Base-by-base conservation (phyloP, 2,888 invertebrate genomes). In the Dynastes grantii region DNA sequence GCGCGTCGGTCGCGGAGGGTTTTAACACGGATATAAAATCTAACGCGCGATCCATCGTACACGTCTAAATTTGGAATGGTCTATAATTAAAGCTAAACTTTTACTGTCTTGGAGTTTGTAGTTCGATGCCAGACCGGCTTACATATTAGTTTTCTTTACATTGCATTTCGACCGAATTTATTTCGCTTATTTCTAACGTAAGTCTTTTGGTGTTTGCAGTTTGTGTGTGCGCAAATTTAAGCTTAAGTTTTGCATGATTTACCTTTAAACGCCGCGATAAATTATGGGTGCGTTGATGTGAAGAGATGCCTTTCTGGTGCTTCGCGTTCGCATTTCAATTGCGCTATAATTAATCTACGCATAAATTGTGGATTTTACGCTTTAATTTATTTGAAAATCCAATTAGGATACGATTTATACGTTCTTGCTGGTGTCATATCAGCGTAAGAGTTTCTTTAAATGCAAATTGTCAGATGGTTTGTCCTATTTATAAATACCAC, bases 21-120 rank as follows among this genome's bases (percentile, higher is more conserved):
- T 75, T 61, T 32, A 71, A 55, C 55, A 29, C 53, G 45, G 73
- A 75, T 75, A 61, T 61, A 75, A 58, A 75, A 75, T 75, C 73
- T 75, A 75, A 75, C 80, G 76, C 78, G 78, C 77, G 75, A 79
- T 76, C 77, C 80, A 77, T 70, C 73, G 73, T 70, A 77, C 63
- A 76, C 73, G 55, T 84, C 86, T 86, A 86, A 84, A 86, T 84
- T 85, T 86, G 85, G 85, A 83, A 83, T 80, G 82, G 77, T 80
- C 85, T 86, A 86, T 84, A 84, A 85, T 85, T 86, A 86, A 81
- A 80, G 29, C 67, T 70, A 78, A 80, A 83, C 84, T 82, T 80
- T 82, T 81, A 82, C 80, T 79, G 76, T 76, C 65, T 77, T 37
- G 55, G 77, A 80, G 79, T 80, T 65, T 77, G 80, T 81, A 81